Evolutionary conservation across 1,140 invertebrate species (phyloP).

Genomic region (Diploscapter pachys): DNA sequence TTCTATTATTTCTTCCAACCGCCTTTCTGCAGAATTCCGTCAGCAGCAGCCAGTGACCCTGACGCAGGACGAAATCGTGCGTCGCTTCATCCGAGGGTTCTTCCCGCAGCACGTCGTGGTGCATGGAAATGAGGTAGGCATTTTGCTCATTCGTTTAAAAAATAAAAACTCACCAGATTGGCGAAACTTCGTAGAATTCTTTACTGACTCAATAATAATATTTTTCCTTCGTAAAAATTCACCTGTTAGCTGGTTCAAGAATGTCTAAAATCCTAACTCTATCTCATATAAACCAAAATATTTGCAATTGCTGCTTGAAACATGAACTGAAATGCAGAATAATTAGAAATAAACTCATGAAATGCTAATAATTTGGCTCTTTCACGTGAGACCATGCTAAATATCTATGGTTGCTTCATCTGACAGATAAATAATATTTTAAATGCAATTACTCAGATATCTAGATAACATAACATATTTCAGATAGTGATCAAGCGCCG

Average conservation of each 20-base stretch:
- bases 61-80: slow-evolving; percentile 55
- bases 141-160: slow-evolving; percentile 6
- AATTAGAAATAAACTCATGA: no score
- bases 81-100: slow-evolving; percentile 56
- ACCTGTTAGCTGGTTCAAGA: slow-evolving; percentile 7
- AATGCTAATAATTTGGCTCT: no score
- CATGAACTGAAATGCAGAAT: neutral
- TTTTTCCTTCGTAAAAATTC: slow-evolving; percentile 10
- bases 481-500: slow-evolving; percentile 59
- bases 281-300: slow-evolving; percentile 4
- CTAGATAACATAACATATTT: slow-evolving; percentile 33
- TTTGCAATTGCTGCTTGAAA: neutral
- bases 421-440: slow-evolving; percentile 3
- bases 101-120: slow-evolving; percentile 49
- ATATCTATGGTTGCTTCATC: neutral
- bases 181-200: slow-evolving; percentile 5
- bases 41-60: slow-evolving; percentile 49
- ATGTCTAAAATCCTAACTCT: neutral
- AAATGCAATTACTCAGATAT: neutral
- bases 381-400: no score
- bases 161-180: neutral
- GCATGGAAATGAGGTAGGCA: slow-evolving; percentile 47
- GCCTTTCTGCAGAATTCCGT: slow-evolving; percentile 39
- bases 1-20: neutral
- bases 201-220: slow-evolving; percentile 1